These are phyloP conservation scores for Ctenopoma kingsleyae DNA, from an alignment of 2,797 vertebrate species.

Conservation along the genomic window DNA sequence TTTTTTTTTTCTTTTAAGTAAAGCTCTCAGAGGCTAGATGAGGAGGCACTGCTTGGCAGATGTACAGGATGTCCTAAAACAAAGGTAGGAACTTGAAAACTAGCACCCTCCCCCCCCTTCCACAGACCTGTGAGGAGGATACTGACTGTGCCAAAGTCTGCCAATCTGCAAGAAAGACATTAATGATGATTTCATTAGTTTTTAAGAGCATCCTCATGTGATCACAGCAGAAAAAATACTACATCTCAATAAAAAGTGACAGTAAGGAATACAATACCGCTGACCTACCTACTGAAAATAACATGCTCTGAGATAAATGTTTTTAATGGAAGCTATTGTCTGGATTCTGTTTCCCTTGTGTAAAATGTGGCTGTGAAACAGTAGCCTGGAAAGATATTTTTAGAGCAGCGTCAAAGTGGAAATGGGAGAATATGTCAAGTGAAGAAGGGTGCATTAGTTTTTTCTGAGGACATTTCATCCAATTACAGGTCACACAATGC, in stretches of 20 bases:
- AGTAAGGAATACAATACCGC: neutral
- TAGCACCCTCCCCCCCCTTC: conserved; percentile 25
- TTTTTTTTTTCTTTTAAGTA: neutral
- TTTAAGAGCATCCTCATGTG: neutral
- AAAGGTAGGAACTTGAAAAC: conserved; percentile 61
- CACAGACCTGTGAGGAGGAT: conserved; percentile 9
- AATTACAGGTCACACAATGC: neutral
- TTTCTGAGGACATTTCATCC: neutral
- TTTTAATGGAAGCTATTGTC: conserved; percentile 3
- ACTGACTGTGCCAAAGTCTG: conserved; percentile 42
- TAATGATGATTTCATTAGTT: conserved; percentile 18
- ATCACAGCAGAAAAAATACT: neutral
- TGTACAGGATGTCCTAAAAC: conserved; percentile 61
- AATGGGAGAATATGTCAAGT: conserved; percentile 13
- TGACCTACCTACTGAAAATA: neutral
- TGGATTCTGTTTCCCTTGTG: neutral
- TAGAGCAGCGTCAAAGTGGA: conserved; percentile 24
- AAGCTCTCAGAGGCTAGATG: neutral
- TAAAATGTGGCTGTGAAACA: conserved; percentile 10
- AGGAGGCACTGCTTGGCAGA: conserved; percentile 2
- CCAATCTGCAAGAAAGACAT: conserved; percentile 20
- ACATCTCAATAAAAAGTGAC: neutral
- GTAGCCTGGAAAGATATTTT: conserved; percentile 30
- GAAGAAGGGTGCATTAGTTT: neutral
- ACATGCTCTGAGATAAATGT: neutral